Evolutionary conservation across 2,113 vertebrate species (phyloP).

Genomic region (Pteruthius melanotis): DNA sequence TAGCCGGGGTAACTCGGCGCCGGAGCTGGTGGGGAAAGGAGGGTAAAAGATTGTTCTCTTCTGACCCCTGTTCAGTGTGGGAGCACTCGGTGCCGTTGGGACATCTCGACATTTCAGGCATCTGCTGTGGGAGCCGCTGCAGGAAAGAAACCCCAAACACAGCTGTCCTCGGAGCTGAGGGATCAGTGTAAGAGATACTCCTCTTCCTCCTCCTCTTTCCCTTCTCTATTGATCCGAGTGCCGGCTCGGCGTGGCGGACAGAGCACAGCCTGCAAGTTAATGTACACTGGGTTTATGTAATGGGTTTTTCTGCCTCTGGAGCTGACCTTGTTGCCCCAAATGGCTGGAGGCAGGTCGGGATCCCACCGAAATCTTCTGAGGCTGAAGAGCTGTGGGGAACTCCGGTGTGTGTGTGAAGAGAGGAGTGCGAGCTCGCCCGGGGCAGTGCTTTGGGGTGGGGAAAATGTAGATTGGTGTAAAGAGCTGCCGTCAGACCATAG

Average conservation of each 20-base stretch:
- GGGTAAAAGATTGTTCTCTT: not conserved
- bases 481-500: fast-evolving
- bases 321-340: fast-evolving
- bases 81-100: not conserved
- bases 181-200: not conserved
- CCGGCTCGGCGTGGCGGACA: not conserved
- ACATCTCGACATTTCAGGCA: not conserved
- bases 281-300: fast-evolving
- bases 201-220: not conserved
- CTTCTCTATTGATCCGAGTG: not conserved
- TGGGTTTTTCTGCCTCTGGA: not conserved
- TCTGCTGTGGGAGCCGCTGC: constrained; percentile 10
- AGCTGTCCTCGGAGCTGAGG: not conserved
- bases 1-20: not conserved
- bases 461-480: too few species aligned
- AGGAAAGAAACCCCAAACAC: not conserved
- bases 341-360: fast-evolving
- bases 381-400: not conserved
- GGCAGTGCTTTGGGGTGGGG: not conserved
- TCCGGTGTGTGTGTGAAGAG: fast-evolving
- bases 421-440: fast-evolving
- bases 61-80: not conserved
- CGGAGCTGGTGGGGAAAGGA: not conserved
- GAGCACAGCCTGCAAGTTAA: not conserved
- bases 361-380: not conserved